These are phyloP conservation scores for Allygus modestus DNA, from an alignment of 2,888 invertebrate genomes.

Conservation along the genomic window DNA sequence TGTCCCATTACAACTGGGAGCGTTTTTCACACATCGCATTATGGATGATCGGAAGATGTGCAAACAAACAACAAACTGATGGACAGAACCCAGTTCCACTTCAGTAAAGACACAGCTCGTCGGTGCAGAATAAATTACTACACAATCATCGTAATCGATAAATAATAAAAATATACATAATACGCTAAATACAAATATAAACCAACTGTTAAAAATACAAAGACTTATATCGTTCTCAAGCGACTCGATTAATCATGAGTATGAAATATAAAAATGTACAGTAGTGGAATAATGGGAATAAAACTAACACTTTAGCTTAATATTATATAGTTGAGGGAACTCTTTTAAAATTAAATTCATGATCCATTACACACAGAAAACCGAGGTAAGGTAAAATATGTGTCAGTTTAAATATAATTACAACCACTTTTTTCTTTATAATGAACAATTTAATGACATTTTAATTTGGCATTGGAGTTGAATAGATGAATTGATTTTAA, in stretches of 20 bases:
- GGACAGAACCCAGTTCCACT: neutral
- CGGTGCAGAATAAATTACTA: neutral
- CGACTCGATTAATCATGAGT: neutral
- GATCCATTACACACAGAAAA: too few relatives aligned
- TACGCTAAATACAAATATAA: neutral
- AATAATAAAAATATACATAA: neutral
- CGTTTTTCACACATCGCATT: conserved; percentile 50
- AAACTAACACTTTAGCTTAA: neutral
- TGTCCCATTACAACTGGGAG: conserved; percentile 62
- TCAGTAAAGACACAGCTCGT: conserved; percentile 50
- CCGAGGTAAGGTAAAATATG: too few relatives aligned
- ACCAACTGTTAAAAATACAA: neutral
- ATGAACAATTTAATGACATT: too few relatives aligned
- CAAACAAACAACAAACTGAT: conserved; percentile 42
- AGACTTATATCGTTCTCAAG: neutral
- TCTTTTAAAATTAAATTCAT: too few relatives aligned
- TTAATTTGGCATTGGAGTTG: too few relatives aligned
- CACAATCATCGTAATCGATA: neutral
- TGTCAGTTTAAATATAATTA: too few relatives aligned
- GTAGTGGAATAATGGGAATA: neutral
- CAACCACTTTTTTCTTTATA: too few relatives aligned
- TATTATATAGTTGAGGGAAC: too few relatives aligned
- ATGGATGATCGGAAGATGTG: conserved; percentile 59
- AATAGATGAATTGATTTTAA: too few relatives aligned
- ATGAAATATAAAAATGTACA: conserved; percentile 15